These are phyloP conservation scores for Drosophila villosipedis DNA, from an alignment of 2,888 invertebrate species.

Conservation along the genomic window DNA sequence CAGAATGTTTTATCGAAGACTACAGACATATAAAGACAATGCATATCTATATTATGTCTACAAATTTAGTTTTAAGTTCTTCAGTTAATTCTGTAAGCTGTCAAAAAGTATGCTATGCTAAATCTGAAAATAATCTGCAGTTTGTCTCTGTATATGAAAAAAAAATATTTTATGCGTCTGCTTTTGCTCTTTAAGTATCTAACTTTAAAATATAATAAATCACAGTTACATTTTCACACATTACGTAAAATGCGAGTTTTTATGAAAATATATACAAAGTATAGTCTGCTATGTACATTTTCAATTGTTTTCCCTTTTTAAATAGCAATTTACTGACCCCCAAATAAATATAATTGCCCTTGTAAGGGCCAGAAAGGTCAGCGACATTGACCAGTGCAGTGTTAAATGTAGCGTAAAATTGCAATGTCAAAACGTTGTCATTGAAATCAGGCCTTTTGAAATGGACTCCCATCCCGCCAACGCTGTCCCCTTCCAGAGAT, in stretches of 20 bases:
- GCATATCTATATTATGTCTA: background rate
- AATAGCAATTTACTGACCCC: background rate
- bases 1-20: background rate
- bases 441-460: slow-evolving; percentile 49
- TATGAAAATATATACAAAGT: background rate
- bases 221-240: background rate
- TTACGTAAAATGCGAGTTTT: background rate
- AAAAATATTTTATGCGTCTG: too few species aligned
- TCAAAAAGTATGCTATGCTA: slow-evolving; percentile 34
- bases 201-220: background rate
- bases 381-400: slow-evolving; percentile 49
- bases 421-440: slow-evolving; percentile 61
- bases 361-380: slow-evolving; percentile 31
- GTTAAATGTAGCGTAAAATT: slow-evolving; percentile 75
- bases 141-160: background rate
- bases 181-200: background rate
- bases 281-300: background rate
- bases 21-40: background rate
- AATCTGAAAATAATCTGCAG: background rate
- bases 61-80: too few species aligned
- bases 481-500: background rate
- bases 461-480: background rate
- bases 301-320: background rate
- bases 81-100: background rate
- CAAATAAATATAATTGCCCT: slow-evolving; percentile 9